phyloP scores from a whole-genome alignment of 2,888 invertebrate genomes.

The Rhogogaster chlorosoma region DNA sequence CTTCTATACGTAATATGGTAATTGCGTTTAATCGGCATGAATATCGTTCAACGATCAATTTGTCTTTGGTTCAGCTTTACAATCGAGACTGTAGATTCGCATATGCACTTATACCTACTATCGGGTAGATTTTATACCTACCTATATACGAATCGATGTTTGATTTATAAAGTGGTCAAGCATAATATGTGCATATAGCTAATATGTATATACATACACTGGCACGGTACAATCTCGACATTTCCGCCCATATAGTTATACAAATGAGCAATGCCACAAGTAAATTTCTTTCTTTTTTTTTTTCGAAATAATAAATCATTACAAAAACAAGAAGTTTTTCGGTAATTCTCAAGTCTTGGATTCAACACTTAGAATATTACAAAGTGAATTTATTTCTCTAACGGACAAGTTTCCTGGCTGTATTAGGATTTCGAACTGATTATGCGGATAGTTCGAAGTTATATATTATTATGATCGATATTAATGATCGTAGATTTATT shows the following conservation, averaged over 20 bases:
- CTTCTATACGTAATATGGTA: not conserved
- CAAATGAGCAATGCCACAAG: not conserved
- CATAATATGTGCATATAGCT: not conserved
- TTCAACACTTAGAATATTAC: too few species aligned
- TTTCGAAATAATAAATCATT: not conserved
- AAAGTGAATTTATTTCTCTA: too few species aligned
- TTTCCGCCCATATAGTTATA: not conserved
- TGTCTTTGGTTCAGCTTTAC: conserved; percentile 7
- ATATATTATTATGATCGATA: too few species aligned
- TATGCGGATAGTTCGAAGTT: too few species aligned
- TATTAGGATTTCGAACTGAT: too few species aligned
- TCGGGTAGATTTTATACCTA: not conserved
- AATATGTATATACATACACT: not conserved
- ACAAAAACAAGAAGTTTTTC: not conserved
- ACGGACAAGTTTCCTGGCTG: too few species aligned
- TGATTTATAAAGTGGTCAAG: conserved; percentile 40
- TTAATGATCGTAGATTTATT: too few species aligned
- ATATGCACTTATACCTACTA: not conserved
- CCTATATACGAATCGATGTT: conserved; percentile 1
- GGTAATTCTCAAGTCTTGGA: too few species aligned
- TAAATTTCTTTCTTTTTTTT: not conserved
- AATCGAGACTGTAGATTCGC: conserved; percentile 8
- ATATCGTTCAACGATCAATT: conserved; percentile 35
- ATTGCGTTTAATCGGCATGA: conserved; percentile 3
- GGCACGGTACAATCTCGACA: not conserved